Evolutionary conservation across 2,113 vertebrate species (phyloP).

Genomic region (Plestiodon gilberti): DNA sequence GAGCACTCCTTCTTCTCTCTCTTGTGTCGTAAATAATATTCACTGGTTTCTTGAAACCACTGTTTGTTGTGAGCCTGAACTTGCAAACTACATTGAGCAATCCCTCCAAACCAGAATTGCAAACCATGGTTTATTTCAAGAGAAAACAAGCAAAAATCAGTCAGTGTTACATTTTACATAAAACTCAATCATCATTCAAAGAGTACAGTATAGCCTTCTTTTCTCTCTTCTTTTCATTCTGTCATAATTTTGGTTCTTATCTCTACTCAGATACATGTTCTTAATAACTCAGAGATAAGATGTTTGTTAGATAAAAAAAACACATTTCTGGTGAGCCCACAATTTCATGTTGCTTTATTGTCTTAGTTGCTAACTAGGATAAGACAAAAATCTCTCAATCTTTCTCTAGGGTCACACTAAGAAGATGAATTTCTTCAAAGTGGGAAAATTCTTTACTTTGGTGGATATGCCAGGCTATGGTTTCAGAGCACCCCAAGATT

Average conservation of each 20-base stretch:
- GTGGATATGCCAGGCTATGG: constrained; percentile 98
- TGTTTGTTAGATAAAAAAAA: background rate
- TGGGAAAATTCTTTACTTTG: constrained; percentile 87
- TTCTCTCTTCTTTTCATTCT: too few relatives aligned
- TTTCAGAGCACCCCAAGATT: constrained; percentile 87
- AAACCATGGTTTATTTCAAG: too few relatives aligned
- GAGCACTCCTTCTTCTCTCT: too few relatives aligned
- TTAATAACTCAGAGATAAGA: too few relatives aligned
- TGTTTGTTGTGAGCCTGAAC: too few relatives aligned
- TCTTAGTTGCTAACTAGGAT: background rate
- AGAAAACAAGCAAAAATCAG: background rate
- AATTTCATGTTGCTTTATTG: background rate
- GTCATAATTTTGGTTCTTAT: background rate
- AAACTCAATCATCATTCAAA: too few relatives aligned
- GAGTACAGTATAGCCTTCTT: background rate
- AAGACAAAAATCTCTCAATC: background rate
- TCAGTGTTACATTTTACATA: too few relatives aligned
- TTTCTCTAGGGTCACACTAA: constrained; percentile 90
- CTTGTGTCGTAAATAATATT: too few relatives aligned
- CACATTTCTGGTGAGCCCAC: background rate
- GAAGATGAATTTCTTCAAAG: constrained; percentile 96
- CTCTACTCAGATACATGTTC: background rate
- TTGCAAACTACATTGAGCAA: too few relatives aligned
- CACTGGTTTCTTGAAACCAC: too few relatives aligned
- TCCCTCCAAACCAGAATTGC: too few relatives aligned